Evolutionary conservation across 2,888 invertebrate genomes (phyloP).

Genomic region (Macrophya annulata): DNA sequence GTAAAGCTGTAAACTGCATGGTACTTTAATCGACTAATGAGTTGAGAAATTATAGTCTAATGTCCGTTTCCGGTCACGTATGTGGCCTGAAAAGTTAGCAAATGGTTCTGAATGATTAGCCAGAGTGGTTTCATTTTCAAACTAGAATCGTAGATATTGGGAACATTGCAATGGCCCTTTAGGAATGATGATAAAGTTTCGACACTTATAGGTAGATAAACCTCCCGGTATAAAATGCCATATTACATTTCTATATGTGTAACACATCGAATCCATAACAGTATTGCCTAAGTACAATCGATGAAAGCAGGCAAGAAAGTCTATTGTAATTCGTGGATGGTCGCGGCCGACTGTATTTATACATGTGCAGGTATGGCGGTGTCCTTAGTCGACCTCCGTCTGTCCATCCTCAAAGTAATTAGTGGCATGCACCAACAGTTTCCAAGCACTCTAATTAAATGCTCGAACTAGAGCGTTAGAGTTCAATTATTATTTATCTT

Average conservation of each 20-base stretch:
- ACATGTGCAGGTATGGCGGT: conserved; percentile 77
- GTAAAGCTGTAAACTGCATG: background rate
- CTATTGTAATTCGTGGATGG: conserved; percentile 79
- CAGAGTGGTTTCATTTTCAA: conserved; percentile 43
- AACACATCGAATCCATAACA: conserved; percentile 76
- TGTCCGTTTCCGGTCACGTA: conserved; percentile 48
- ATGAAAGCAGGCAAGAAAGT: conserved; percentile 79
- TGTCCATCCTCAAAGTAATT: conserved; percentile 73
- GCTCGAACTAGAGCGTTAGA: conserved; percentile 47
- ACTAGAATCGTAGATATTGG: conserved; percentile 40
- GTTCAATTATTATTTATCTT: conserved; percentile 27
- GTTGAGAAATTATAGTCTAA: conserved; percentile 8
- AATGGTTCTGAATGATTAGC: conserved; percentile 27
- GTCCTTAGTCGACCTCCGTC: conserved; percentile 74
- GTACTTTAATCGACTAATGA: background rate
- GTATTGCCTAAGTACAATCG: conserved; percentile 76
- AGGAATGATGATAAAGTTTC: conserved; percentile 39
- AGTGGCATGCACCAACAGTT: conserved; percentile 62
- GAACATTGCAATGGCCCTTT: conserved; percentile 35
- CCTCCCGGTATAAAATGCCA: conserved; percentile 37
- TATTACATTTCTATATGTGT: conserved; percentile 67
- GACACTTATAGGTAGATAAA: conserved; percentile 10
- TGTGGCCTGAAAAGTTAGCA: conserved; percentile 39
- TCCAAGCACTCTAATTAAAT: conserved; percentile 64
- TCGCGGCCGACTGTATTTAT: conserved; percentile 79